A percentile compares a stretch with the other conserved stretches of the same genome.
Conservation (phyloP, 2,797 vertebrate species). For the Malurus leucopterus region DNA sequence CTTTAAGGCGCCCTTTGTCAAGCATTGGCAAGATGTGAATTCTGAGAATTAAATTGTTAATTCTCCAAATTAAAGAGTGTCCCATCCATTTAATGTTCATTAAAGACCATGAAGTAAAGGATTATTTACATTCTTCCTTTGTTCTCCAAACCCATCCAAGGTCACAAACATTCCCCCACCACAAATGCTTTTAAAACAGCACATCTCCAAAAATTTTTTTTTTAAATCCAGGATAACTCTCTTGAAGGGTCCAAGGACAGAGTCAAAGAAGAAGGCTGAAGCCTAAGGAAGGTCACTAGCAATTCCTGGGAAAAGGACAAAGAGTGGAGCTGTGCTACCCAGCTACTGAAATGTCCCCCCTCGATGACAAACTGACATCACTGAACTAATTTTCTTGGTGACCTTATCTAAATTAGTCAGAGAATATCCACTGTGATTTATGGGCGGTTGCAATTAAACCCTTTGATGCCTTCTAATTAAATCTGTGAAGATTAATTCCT, state of each 20-base stretch:
- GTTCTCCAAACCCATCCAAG: neutral
- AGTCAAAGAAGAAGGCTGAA: neutral
- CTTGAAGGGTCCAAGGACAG: neutral
- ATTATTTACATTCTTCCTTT: neutral
- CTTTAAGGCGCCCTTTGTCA: too few relatives aligned
- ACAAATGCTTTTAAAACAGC: neutral
- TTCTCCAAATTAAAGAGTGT: neutral
- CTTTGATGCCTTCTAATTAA: slow-evolving; percentile 76
- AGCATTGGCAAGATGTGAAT: too few relatives aligned
- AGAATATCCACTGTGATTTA: slow-evolving; percentile 72
- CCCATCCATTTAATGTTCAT: neutral
- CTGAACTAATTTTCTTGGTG: slow-evolving; percentile 72
- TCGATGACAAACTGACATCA: slow-evolving; percentile 56
- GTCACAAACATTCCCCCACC: neutral
- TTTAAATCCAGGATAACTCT: neutral
- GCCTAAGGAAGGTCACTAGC: neutral
- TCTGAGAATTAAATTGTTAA: neutral
- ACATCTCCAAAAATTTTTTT: neutral
- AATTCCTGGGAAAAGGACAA: slow-evolving; percentile 12
- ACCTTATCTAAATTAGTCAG: slow-evolving; percentile 76
- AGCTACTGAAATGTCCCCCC: neutral
- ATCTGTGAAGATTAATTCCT: slow-evolving; percentile 72
- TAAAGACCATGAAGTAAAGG: neutral
- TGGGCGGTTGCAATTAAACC: slow-evolving; percentile 70
- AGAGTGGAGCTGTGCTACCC: neutral